phyloP scores from a whole-genome alignment of 2,113 vertebrate species.

The Amia ocellicauda region DNA sequence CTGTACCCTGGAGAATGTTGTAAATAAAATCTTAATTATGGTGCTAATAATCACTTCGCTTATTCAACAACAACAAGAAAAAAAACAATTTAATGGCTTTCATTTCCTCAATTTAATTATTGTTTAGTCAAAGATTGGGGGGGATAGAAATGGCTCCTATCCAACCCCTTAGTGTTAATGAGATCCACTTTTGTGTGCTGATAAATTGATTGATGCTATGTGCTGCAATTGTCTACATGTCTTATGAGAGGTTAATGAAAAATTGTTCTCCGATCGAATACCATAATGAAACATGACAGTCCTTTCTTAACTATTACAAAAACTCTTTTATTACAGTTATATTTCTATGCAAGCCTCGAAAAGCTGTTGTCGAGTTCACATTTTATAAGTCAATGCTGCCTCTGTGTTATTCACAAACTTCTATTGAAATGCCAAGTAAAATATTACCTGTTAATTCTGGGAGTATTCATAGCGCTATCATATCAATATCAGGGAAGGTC shows the following conservation, averaged over 20 bases:
- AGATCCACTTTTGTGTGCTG: constrained; percentile 44
- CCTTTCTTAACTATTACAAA: constrained; percentile 42
- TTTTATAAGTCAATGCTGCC: too few species aligned
- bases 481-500: too few species aligned
- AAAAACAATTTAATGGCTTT: constrained; percentile 43
- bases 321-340: constrained; percentile 1
- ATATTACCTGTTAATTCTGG: too few species aligned
- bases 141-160: constrained; percentile 50
- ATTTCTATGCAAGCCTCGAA: not conserved
- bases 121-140: constrained; percentile 44
- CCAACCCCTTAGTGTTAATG: constrained; percentile 55
- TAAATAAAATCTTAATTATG: constrained; percentile 58
- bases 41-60: constrained; percentile 66
- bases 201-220: constrained; percentile 60
- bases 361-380: not conserved
- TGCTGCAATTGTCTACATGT: constrained; percentile 44
- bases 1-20: constrained; percentile 37
- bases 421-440: not conserved
- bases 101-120: constrained; percentile 60
- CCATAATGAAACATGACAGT: constrained; percentile 61
- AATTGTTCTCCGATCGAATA: constrained; percentile 46
- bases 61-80: constrained; percentile 60
- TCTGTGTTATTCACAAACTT: too few species aligned
- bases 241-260: constrained; percentile 59
- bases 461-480: too few species aligned